Percentiles rank a stretch among this genome's conserved stretches.
Evolutionary conservation across 2,888 invertebrate genomes (phyloP).

Genomic region (Melitaea athalia): DNA sequence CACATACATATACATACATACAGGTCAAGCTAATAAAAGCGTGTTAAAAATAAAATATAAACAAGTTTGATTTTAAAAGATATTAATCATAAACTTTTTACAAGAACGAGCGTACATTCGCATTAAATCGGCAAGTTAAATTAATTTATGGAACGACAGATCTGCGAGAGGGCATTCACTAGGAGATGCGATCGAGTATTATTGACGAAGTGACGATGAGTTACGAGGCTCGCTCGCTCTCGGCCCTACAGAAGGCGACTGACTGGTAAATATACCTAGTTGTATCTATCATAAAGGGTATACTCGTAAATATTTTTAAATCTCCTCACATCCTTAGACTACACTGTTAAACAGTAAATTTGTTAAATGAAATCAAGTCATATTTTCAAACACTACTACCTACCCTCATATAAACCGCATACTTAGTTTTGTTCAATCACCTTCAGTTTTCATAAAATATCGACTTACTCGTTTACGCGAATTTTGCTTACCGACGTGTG

Average conservation of each 20-base stretch:
- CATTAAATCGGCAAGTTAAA: slow-evolving; percentile 48
- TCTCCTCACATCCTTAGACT: not conserved
- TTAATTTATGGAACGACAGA: slow-evolving; percentile 57
- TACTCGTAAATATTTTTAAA: not conserved
- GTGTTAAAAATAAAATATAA: not conserved
- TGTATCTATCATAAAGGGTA: not conserved
- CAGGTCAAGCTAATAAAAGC: too few relatives aligned
- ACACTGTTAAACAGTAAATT: too few relatives aligned
- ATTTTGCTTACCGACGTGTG: too few relatives aligned
- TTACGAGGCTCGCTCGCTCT: slow-evolving; percentile 5
- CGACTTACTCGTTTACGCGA: too few relatives aligned
- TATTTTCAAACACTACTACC: too few relatives aligned
- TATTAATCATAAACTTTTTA: not conserved
- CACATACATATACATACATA: too few relatives aligned
- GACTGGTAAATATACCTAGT: slow-evolving; percentile 12
- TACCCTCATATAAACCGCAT: too few relatives aligned
- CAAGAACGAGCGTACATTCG: not conserved
- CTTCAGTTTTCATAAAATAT: too few relatives aligned
- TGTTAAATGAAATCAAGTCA: too few relatives aligned
- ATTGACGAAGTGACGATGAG: not conserved
- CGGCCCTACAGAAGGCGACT: slow-evolving; percentile 10
- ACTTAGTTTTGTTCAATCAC: too few relatives aligned
- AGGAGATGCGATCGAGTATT: slow-evolving; percentile 59
- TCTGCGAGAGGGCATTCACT: slow-evolving; percentile 59
- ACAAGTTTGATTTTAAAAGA: not conserved